These are phyloP conservation scores for Onychostoma macrolepis DNA, from an alignment of 2,113 vertebrate species.

Conservation along the genomic window DNA sequence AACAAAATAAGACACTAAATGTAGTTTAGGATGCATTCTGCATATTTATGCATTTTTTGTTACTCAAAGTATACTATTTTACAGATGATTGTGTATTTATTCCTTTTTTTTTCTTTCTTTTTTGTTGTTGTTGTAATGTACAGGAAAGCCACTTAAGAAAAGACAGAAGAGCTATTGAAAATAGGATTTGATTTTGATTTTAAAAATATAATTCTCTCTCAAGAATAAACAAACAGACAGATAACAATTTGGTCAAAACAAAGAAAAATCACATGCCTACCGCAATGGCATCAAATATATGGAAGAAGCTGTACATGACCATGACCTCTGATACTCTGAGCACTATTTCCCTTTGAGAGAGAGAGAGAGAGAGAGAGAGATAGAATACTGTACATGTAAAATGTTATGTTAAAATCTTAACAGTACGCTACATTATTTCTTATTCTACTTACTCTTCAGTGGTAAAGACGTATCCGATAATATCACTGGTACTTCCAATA, in stretches of 20 bases:
- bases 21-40: too few species aligned
- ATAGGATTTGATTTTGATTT: neutral
- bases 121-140: neutral
- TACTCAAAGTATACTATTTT: too few species aligned
- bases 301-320: conserved; percentile 63
- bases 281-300: conserved; percentile 65
- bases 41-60: too few species aligned
- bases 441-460: conserved; percentile 76
- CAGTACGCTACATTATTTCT: neutral
- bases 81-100: too few species aligned
- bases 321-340: conserved; percentile 67
- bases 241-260: neutral
- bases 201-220: neutral
- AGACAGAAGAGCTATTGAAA: neutral
- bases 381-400: neutral
- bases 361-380: neutral
- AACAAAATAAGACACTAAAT: neutral
- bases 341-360: conserved; percentile 64
- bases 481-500: conserved; percentile 71
- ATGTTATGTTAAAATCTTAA: neutral
- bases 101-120: neutral
- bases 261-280: conserved; percentile 56
- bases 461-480: conserved; percentile 85
- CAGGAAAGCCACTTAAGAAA: neutral
- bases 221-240: neutral